Conservation (phyloP, 2,113 vertebrate genomes). For the Columba livia region DNA sequence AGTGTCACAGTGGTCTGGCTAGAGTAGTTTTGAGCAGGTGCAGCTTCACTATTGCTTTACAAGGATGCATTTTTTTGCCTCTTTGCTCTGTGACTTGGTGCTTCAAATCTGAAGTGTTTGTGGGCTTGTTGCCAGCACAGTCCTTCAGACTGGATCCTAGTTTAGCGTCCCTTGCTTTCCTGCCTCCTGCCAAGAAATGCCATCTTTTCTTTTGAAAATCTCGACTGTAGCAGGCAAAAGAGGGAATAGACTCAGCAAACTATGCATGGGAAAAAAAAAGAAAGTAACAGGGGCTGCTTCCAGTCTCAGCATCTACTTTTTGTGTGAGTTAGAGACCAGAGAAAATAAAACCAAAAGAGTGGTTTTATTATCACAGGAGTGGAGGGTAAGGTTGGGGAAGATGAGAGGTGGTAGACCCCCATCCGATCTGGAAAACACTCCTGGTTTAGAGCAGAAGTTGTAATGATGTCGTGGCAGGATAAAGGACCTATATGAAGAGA, state of each 20-base stretch:
- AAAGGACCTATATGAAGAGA: constrained; percentile 4
- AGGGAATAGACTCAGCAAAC: background rate
- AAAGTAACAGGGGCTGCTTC: background rate
- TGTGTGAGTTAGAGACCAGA: background rate
- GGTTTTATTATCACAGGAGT: background rate
- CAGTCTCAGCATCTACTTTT: constrained; percentile 27
- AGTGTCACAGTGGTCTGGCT: background rate
- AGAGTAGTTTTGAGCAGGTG: background rate
- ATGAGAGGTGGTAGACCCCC: background rate
- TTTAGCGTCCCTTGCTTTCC: background rate
- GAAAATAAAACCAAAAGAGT: background rate
- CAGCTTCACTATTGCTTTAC: background rate
- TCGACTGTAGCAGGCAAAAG: background rate
- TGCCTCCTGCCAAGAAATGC: constrained; percentile 23
- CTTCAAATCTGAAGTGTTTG: constrained; percentile 25
- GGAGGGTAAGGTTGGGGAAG: background rate
- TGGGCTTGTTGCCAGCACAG: background rate
- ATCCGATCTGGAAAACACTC: background rate
- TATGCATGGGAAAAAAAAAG: background rate
- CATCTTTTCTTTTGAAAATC: background rate
- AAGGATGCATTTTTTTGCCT: background rate
- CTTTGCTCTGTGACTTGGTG: background rate
- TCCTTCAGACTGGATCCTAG: background rate
- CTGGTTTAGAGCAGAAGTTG: background rate
- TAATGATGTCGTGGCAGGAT: background rate